Percentiles rank a stretch among this genome's conserved stretches.
Evolutionary conservation across 2,888 invertebrate species (phyloP).

Genomic region (Anoplius nigerrimus): DNA sequence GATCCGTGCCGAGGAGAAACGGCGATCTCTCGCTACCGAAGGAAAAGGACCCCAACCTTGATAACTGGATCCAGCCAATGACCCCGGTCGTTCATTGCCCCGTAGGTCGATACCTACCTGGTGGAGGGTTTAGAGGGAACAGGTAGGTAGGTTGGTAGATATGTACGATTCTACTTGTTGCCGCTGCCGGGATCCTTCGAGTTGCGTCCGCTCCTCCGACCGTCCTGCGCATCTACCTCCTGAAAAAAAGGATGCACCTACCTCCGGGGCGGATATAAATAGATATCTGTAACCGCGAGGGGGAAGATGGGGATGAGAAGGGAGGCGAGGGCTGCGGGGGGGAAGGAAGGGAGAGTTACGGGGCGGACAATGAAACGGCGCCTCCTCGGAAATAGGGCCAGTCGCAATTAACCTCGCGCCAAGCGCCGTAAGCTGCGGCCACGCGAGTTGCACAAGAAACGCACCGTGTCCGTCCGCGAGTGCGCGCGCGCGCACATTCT

Average conservation of each 20-base stretch:
- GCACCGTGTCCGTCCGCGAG: no score
- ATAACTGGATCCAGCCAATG: constrained; percentile 69
- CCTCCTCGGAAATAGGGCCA: no score
- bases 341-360: constrained; percentile 11
- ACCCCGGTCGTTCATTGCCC: constrained; percentile 67
- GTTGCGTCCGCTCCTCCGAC: constrained; percentile 3
- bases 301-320: constrained; percentile 15
- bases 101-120: constrained; percentile 44
- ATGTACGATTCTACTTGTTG: constrained; percentile 21
- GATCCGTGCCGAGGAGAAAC: constrained; percentile 46
- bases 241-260: constrained; percentile 19
- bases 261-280: constrained; percentile 23
- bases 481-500: no score
- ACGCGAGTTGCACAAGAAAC: no score
- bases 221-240: constrained; percentile 9
- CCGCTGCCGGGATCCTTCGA: constrained; percentile 29
- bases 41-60: constrained; percentile 67
- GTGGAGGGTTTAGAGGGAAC: constrained; percentile 41
- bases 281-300: constrained; percentile 15
- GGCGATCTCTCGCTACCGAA: constrained; percentile 46
- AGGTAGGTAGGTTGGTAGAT: constrained; percentile 32
- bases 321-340: no score
- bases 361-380: background rate
- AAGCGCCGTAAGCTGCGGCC: no score
- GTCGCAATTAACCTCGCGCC: no score